These are phyloP conservation scores for Rhagologus leucostigma DNA, from an alignment of 2,113 vertebrate species.

Conservation along the genomic window DNA sequence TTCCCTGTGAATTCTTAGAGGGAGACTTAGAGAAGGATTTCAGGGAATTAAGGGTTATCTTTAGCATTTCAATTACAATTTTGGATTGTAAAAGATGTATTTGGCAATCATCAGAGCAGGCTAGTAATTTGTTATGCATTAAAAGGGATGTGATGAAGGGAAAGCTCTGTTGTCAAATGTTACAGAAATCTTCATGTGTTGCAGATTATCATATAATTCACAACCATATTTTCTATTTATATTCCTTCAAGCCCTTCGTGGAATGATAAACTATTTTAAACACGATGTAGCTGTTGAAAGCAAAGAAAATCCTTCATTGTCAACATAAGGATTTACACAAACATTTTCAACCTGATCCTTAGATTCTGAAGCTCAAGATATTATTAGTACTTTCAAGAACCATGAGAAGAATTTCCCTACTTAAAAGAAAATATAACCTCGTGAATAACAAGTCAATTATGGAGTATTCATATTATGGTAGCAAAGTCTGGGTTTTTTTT, in stretches of 20 bases:
- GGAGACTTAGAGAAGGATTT: not conserved
- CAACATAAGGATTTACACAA: not conserved
- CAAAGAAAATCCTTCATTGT: slow-evolving; percentile 1
- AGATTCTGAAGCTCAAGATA: not conserved
- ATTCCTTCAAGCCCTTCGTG: not conserved
- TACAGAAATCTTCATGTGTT: not conserved
- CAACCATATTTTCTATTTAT: not conserved
- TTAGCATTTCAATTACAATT: not conserved
- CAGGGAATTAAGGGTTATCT: not conserved
- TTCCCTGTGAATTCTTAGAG: not conserved
- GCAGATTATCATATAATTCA: not conserved
- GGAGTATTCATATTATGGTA: not conserved
- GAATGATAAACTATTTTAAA: not conserved
- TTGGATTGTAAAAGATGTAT: not conserved
- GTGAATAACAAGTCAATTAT: not conserved
- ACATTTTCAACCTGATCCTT: not conserved
- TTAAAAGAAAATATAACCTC: not conserved
- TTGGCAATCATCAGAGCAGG: not conserved
- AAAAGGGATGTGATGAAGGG: not conserved
- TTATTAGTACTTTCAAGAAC: not conserved
- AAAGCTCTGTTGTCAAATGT: not conserved
- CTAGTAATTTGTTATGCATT: not conserved
- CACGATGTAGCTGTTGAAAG: not conserved
- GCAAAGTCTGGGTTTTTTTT: not conserved
- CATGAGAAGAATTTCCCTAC: not conserved